Conservation (phyloP, 2,888 invertebrate genomes). For the Melanostoma mellinum region DNA sequence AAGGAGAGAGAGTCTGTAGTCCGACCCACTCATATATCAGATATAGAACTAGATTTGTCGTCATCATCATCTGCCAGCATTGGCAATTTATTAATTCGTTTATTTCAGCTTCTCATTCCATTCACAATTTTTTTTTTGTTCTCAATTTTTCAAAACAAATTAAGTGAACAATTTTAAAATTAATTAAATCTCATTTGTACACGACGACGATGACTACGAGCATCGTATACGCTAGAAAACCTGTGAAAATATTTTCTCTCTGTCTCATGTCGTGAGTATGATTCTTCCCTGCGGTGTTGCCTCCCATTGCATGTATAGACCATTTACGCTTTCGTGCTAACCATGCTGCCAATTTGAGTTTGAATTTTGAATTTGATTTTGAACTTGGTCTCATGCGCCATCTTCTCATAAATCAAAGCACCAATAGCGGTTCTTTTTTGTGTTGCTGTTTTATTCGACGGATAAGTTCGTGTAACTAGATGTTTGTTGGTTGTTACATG, state of each 20-base stretch:
- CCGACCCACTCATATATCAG: background rate
- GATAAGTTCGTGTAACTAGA: constrained; percentile 5
- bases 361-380: constrained; percentile 70
- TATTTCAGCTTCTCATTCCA: background rate
- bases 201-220: constrained; percentile 21
- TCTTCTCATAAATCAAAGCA: constrained; percentile 69
- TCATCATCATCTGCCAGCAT: constrained; percentile 18
- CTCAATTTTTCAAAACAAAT: background rate
- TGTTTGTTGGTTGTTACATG: constrained; percentile 28
- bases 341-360: constrained; percentile 63
- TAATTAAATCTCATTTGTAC: constrained; percentile 67
- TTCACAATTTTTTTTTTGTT: background rate
- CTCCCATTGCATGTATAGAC: constrained; percentile 43
- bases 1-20: constrained; percentile 4
- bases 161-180: constrained; percentile 52
- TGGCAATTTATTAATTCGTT: constrained; percentile 37
- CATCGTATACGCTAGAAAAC: constrained; percentile 14
- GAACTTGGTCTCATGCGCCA: constrained; percentile 69
- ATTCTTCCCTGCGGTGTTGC: constrained; percentile 50
- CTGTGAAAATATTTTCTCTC: constrained; percentile 47
- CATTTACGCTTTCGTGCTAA: constrained; percentile 59
- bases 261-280: constrained; percentile 52
- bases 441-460: background rate
- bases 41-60: constrained; percentile 32
- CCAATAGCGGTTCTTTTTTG: constrained; percentile 58